These are phyloP conservation scores for Sinocyclocheilus anshuiensis DNA, from an alignment of 2,113 vertebrate species.

Conservation along the genomic window DNA sequence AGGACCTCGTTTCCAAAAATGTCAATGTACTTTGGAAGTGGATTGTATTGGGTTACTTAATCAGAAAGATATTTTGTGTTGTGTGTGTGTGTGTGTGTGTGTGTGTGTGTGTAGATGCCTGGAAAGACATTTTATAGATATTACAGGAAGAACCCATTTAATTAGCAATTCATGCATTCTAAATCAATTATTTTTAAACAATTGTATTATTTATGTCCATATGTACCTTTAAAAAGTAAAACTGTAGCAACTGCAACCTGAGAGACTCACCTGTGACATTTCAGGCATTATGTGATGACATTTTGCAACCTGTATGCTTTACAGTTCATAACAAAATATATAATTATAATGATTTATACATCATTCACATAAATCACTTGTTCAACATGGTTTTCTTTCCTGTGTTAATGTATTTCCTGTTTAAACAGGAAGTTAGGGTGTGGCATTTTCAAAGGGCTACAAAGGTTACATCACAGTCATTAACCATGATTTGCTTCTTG, in stretches of 20 bases:
- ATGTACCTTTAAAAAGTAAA: not conserved
- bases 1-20: slow-evolving; percentile 6
- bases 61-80: slow-evolving; percentile 13
- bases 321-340: not conserved
- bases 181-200: not conserved
- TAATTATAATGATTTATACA: no score
- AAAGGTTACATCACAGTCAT: not conserved
- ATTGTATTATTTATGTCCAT: not conserved
- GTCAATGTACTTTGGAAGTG: slow-evolving; percentile 34
- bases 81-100: not conserved
- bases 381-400: not conserved
- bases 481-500: not conserved
- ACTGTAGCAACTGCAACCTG: no score
- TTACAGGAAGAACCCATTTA: not conserved
- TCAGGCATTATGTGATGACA: not conserved
- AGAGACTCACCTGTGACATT: not conserved
- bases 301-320: not conserved
- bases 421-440: not conserved
- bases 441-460: no score
- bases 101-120: not conserved
- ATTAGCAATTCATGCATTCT: not conserved
- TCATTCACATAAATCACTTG: not conserved
- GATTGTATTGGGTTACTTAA: slow-evolving; percentile 25
- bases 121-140: not conserved
- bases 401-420: not conserved